Evolutionary conservation across 2,113 vertebrate genomes (phyloP).

Genomic region (Catharus minimus): DNA sequence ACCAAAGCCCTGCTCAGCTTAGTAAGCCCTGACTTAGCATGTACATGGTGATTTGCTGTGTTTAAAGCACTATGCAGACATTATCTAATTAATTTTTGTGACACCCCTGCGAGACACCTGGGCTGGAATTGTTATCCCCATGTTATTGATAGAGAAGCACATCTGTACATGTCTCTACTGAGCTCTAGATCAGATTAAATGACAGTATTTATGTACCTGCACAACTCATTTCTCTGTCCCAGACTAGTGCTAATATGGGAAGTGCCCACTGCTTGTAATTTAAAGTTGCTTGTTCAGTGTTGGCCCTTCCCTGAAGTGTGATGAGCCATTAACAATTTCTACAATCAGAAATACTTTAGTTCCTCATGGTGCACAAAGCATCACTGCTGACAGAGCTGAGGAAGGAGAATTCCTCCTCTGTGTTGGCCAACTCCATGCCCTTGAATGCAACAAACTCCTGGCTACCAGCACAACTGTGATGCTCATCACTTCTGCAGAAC

Average conservation of each 20-base stretch:
- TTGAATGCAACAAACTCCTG: neutral
- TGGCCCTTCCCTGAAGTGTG: neutral
- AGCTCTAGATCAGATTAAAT: slow-evolving; percentile 30
- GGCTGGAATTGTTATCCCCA: slow-evolving; percentile 21
- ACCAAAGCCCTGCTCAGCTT: neutral
- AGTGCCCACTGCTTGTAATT: neutral
- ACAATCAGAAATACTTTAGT: neutral
- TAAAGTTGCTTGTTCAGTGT: neutral
- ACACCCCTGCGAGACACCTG: slow-evolving; percentile 32
- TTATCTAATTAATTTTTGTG: slow-evolving; percentile 55
- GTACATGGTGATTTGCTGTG: neutral
- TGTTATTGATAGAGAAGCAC: slow-evolving; percentile 15
- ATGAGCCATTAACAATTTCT: slow-evolving; percentile 14
- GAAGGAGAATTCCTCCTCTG: neutral
- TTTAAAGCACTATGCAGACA: slow-evolving; percentile 22
- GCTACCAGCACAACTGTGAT: neutral
- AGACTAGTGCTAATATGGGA: neutral
- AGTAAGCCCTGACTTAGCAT: neutral
- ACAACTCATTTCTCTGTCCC: slow-evolving; percentile 12
- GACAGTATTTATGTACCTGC: slow-evolving; percentile 20
- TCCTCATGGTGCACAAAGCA: neutral
- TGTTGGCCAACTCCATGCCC: neutral
- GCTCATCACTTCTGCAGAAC: neutral
- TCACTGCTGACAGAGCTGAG: neutral
- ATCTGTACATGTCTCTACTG: slow-evolving; percentile 47